Conservation (phyloP, 2,797 vertebrate species). For the Coregonus sp. region DNA sequence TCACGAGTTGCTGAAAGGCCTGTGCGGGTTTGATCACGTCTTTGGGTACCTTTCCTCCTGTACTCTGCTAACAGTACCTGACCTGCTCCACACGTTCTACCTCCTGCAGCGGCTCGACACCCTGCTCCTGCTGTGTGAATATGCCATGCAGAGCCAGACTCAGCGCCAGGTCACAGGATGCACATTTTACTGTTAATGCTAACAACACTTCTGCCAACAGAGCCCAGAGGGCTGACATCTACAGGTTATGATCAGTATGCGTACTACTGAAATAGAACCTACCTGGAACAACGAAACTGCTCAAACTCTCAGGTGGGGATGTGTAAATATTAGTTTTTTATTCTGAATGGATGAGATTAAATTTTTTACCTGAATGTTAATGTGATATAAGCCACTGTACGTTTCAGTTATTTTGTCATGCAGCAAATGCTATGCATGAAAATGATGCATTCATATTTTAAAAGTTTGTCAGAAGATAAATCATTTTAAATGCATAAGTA, state of each 20-base stretch:
- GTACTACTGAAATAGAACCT: background rate
- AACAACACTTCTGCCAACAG: background rate
- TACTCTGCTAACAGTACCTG: background rate
- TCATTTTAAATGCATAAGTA: no score
- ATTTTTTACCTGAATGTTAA: background rate
- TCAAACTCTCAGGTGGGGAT: background rate
- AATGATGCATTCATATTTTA: background rate
- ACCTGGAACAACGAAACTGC: background rate
- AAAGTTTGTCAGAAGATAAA: background rate
- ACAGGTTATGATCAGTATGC: background rate
- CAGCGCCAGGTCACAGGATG: constrained; percentile 6
- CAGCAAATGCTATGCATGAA: no score
- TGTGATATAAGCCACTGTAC: background rate
- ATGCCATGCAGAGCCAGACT: constrained; percentile 25
- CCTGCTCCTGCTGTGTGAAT: constrained; percentile 55
- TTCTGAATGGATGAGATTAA: background rate
- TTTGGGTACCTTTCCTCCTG: constrained; percentile 37
- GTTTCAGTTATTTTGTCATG: no score
- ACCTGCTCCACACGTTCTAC: constrained; percentile 52
- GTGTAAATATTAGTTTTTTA: background rate
- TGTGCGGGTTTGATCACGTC: constrained; percentile 54
- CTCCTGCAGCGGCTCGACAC: constrained; percentile 51
- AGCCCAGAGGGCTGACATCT: background rate
- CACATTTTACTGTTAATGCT: background rate
- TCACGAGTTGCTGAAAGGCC: constrained; percentile 23